Evolutionary conservation across 2,888 invertebrate genomes (phyloP).

Genomic region (Apotomis betuletana): DNA sequence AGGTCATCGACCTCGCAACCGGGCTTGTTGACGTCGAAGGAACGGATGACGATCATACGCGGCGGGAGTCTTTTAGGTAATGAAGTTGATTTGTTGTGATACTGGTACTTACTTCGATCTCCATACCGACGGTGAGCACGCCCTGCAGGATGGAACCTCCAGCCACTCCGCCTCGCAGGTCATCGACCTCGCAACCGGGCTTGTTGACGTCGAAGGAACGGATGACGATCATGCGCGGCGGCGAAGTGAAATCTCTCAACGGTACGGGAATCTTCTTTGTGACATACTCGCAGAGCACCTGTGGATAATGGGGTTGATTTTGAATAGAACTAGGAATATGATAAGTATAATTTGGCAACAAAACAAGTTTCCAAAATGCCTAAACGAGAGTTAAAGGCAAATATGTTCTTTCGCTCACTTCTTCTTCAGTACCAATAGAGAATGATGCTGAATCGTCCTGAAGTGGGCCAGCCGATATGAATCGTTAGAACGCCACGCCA

Average conservation of each 20-base stretch:
- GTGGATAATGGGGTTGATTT: conserved; percentile 25
- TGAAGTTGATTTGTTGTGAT: too few relatives aligned
- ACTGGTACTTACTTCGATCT: conserved; percentile 92
- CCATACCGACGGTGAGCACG: conserved; percentile 98
- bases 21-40: conserved; percentile 99
- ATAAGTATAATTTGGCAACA: too few relatives aligned
- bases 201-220: conserved; percentile 99
- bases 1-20: conserved; percentile 99
- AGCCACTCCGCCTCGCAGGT: conserved; percentile 99
- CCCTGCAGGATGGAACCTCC: conserved; percentile 99
- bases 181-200: conserved; percentile 99
- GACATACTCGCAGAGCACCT: conserved; percentile 97
- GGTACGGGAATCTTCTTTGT: conserved; percentile 99
- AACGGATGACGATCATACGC: conserved; percentile 96
- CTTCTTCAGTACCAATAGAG: too few relatives aligned
- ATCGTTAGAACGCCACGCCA: too few relatives aligned
- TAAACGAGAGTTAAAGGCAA: too few relatives aligned
- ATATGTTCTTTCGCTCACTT: too few relatives aligned
- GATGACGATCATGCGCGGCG: conserved; percentile 97
- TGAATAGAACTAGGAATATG: too few relatives aligned
- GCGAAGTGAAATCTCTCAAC: conserved; percentile 95
- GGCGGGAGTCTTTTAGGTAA: conserved; percentile 87
- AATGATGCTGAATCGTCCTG: too few relatives aligned
- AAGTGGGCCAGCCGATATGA: too few relatives aligned
- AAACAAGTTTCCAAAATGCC: too few relatives aligned